Conservation (phyloP, 2,113 vertebrate genomes). For the Microcebus jonahi region DNA sequence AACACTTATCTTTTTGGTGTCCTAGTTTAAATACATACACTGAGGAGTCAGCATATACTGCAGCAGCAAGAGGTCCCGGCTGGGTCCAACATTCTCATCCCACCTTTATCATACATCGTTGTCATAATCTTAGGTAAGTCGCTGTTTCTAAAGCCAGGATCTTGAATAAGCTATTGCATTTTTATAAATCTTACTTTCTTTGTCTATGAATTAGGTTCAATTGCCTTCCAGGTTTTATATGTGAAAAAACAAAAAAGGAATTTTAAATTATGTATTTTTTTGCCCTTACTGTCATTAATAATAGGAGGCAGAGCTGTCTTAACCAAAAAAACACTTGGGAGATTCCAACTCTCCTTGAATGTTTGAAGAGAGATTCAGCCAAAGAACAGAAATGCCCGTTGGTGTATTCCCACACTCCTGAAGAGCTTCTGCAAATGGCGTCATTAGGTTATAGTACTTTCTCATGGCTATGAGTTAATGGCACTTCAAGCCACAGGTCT, state of each 20-base stretch:
- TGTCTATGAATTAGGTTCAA: not conserved
- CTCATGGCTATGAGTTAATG: not conserved
- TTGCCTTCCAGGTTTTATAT: not conserved
- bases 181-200: not conserved
- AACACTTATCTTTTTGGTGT: not conserved
- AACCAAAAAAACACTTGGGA: not conserved
- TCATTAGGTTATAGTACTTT: not conserved
- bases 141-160: not conserved
- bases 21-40: not conserved
- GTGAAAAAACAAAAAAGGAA: conserved; percentile 1
- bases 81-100: not conserved
- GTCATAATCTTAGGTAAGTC: not conserved
- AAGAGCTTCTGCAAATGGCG: not conserved
- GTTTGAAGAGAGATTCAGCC: not conserved
- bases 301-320: not conserved
- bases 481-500: not conserved
- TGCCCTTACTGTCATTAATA: not conserved
- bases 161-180: not conserved
- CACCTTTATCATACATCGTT: not conserved
- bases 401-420: not conserved
- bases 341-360: not conserved
- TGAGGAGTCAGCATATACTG: not conserved
- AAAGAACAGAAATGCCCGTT: not conserved
- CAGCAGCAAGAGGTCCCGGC: not conserved
- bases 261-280: not conserved